Evolutionary conservation across 2,888 invertebrate species (phyloP).

Genomic region (Apamea epomidion): DNA sequence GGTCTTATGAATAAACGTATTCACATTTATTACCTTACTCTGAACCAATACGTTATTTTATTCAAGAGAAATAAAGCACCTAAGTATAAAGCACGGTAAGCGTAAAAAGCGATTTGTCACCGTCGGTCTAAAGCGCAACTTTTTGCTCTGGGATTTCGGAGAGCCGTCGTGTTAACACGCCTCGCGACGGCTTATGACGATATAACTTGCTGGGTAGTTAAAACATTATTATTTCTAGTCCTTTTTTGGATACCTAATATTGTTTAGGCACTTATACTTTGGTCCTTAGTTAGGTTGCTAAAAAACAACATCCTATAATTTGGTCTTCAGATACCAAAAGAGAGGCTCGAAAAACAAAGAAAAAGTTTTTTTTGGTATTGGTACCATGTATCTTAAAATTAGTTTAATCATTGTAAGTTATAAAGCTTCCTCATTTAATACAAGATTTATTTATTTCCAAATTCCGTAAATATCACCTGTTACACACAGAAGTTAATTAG

Average conservation of each 20-base stretch:
- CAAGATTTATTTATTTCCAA: too few species aligned
- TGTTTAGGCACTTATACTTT: neutral
- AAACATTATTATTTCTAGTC: slow-evolving; percentile 24
- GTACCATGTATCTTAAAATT: neutral
- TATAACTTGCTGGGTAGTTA: slow-evolving; percentile 41
- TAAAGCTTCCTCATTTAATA: neutral
- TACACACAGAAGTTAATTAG: too few species aligned
- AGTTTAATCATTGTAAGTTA: neutral
- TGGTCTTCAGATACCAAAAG: neutral
- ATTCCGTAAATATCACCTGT: too few species aligned
- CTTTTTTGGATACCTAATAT: neutral
- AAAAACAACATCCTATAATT: neutral
- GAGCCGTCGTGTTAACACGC: slow-evolving; percentile 50
- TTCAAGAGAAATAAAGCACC: slow-evolving; percentile 44
- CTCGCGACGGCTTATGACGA: slow-evolving; percentile 52
- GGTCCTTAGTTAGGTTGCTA: too few species aligned
- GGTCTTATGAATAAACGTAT: neutral
- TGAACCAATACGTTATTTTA: slow-evolving; percentile 47
- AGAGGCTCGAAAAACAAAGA: neutral
- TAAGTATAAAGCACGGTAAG: slow-evolving; percentile 48
- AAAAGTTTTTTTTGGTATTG: neutral
- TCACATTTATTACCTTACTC: slow-evolving; percentile 8
- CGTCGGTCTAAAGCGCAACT: slow-evolving; percentile 57
- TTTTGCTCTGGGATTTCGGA: slow-evolving; percentile 57
- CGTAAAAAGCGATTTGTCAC: slow-evolving; percentile 65